Evolutionary conservation across 1,140 invertebrate genomes (phyloP).

Genomic region (Meloidogyne chitwoodi): DNA sequence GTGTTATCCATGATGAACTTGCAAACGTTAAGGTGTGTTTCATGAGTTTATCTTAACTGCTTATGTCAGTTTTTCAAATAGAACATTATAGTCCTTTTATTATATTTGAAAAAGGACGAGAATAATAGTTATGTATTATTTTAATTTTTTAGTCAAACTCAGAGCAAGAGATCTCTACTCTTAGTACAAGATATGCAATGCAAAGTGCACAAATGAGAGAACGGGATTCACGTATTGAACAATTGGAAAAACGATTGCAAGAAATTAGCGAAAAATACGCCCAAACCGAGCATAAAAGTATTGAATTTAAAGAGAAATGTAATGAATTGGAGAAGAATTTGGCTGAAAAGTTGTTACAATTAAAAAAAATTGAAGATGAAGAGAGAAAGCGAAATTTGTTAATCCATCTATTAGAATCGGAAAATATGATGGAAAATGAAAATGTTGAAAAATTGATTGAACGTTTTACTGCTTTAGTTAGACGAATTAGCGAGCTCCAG

Average conservation of each 20-base stretch:
- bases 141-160: constrained; percentile 3
- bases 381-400: neutral
- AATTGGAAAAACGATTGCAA: constrained; percentile 31
- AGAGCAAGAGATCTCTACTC: constrained; percentile 29
- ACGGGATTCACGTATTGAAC: constrained; percentile 32
- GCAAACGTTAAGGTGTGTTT: constrained; percentile 36
- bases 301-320: constrained; percentile 25
- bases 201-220: constrained; percentile 18
- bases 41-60: neutral
- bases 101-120: neutral
- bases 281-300: constrained; percentile 20
- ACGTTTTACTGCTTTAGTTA: neutral
- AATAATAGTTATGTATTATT: neutral
- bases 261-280: constrained; percentile 36
- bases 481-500: neutral
- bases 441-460: neutral
- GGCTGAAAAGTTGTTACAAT: neutral
- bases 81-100: neutral
- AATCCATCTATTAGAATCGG: neutral
- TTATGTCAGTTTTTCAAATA: too few species aligned
- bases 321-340: constrained; percentile 27
- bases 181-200: constrained; percentile 19
- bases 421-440: neutral
- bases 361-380: neutral
- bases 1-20: constrained; percentile 34